Conservation (phyloP, 2,113 vertebrate species). For the Murina feae region DNA sequence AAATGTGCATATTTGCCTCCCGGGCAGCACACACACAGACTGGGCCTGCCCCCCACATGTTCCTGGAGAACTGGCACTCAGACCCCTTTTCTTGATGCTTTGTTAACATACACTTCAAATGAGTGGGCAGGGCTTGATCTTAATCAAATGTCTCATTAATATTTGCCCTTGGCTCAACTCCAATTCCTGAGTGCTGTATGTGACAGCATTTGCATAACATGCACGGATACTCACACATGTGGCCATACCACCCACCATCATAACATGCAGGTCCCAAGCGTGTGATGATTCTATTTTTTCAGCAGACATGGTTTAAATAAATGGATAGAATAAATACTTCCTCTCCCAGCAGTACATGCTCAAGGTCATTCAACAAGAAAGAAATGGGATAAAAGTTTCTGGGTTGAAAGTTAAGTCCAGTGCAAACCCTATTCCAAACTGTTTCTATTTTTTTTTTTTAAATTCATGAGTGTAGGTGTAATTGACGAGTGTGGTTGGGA, state of each 20-base stretch:
- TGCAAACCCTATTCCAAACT: background rate
- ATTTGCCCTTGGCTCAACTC: constrained; percentile 38
- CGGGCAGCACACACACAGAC: constrained; percentile 74
- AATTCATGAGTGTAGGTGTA: background rate
- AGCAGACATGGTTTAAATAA: constrained; percentile 48
- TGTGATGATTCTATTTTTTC: constrained; percentile 19
- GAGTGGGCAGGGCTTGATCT: constrained; percentile 63
- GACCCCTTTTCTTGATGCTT: constrained; percentile 61
- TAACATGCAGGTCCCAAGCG: background rate
- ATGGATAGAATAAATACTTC: background rate
- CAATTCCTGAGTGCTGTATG: background rate
- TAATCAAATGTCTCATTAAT: constrained; percentile 62
- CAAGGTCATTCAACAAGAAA: constrained; percentile 41
- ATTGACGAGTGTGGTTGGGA: background rate
- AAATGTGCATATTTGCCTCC: constrained; percentile 66
- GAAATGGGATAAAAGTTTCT: background rate
- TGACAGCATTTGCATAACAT: background rate
- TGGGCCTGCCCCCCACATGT: constrained; percentile 66
- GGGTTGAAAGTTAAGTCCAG: background rate
- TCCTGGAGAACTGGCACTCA: constrained; percentile 67
- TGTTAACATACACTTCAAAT: constrained; percentile 72
- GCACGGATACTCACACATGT: background rate
- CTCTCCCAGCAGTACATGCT: background rate
- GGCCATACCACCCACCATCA: background rate
- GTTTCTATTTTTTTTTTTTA: no score